Evolutionary conservation across 2,888 invertebrate species (phyloP), one percentile per base, ranked within the genome.

Genomic region (Agrochola lychnidis): DNA sequence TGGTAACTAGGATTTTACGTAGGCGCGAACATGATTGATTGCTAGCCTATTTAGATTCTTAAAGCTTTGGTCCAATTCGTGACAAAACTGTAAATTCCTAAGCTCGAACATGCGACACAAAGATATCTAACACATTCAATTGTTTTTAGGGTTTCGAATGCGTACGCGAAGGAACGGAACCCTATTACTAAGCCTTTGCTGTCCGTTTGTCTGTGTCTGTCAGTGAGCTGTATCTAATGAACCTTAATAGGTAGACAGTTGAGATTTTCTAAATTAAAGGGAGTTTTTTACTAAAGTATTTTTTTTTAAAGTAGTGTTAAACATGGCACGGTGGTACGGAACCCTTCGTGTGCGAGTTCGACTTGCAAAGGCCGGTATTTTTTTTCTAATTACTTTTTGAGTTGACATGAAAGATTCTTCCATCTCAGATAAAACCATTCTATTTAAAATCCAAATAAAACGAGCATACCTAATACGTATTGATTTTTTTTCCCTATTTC

Each of bases 1-100:
- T 73, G 85, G 73, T 70, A 81, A 73, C 82, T 84, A 77, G 72
- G 57, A 82, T 81, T 80, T 45, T 67, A 70, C 57, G 80, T 76
- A 71, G 77, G 81, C 76, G 76, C 63, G 30, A 69, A 71, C 68
- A 74, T 84, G 76, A 73, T 71, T 79, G 72, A 73, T 82, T 79
- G 63, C 66, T 10, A 73, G 45, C 63, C 62, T 56, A 83, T 78
- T 72, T 69, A 72, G 57, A 75, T 57, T 48, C 56, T 9, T 63
- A 76, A 70, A 67, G 42, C 53, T 73, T 62, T 30, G 48, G 22
- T 56, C 30, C 7, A 48, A 64, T 70, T 78, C 64, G 68, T 59
- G 59, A 67, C 36, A 51, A 61, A 70, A 48, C 56, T 56, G 56
- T 16, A 7, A 36, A 77, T 61, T 61, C n/a, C 22, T 53, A 57